phyloP scores from a whole-genome alignment of 2,113 vertebrate genomes.

The Nyctereutes procyonoides region DNA sequence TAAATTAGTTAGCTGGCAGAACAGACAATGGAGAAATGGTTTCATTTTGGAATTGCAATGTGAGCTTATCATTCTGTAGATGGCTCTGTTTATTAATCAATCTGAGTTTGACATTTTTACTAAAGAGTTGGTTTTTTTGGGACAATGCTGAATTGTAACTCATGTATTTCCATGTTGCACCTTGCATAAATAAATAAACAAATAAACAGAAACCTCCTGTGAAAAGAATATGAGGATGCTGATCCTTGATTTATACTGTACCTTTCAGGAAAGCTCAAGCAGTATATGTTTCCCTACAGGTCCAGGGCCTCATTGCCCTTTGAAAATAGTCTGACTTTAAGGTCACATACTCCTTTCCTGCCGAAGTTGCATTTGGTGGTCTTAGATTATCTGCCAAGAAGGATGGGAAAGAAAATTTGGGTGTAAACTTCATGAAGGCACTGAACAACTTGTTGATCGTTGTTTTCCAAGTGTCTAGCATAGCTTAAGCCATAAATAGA shows the following conservation, averaged over 20 bases:
- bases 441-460: neutral
- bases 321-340: neutral
- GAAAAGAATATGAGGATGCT: neutral
- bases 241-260: neutral
- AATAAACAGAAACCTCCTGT: neutral
- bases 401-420: neutral
- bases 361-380: neutral
- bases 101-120: neutral
- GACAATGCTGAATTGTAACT: neutral
- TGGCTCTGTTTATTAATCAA: neutral
- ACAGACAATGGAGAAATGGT: constrained; percentile 55
- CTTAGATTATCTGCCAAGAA: neutral
- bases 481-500: neutral
- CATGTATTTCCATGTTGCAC: neutral
- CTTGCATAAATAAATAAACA: neutral
- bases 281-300: neutral
- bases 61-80: neutral
- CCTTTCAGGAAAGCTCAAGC: neutral
- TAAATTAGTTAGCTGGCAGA: neutral
- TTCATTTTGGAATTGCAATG: neutral
- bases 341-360: neutral
- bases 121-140: neutral
- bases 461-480: neutral
- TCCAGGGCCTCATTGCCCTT: neutral
- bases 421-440: neutral